Base-by-base conservation (phyloP, 92 coral and sea anemone species). In the Galaxea fascicularis region DNA sequence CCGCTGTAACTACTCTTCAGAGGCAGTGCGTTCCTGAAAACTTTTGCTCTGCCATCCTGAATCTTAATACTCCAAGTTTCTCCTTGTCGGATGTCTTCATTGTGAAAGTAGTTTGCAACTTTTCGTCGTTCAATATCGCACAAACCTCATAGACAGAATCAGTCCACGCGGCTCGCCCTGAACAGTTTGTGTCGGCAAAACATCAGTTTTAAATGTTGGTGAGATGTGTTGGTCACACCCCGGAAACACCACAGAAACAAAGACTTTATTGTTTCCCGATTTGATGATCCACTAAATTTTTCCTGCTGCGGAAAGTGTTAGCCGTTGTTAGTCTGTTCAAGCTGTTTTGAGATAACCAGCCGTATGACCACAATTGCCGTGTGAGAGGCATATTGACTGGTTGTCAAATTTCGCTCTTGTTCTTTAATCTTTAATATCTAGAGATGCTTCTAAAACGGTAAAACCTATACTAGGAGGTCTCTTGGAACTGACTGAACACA, bases 171-270 rank as follows among this genome's bases (percentile, higher is more conserved):
- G 54, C 15, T 49, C 54, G 15, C 54, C 62, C 15, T 15, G 15
- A 22, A 56, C 62, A 56, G 24, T 22, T 22, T 15, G 62, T 56
- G 62, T 56, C 20, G 62, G 15, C 62, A 56, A 22, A 56, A 56
- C 15, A 22, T 56, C 15, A 15, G 62, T 56, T 56, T 56, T 56
- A n/a, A 0, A 20, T 3, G 62, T 56, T 22, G 62, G n/a, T 56
- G 62, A 56, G 62, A 56, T 56, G 62, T 56, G 62, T 56, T 56
- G 62, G 62, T 56, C 62, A 56, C 62, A 56, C n/a, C n/a, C n/a
- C n/a, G n/a, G n/a, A 56, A 56, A 15, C 20, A 22, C 20, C 20
- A 15, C 62, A 6, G n/a, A 22, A 56, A 15, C 20, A 22, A 56
- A 15, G 62, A 56, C 20, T 20, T 56, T 22, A 56, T 56, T 56